Evolutionary conservation across 2,888 invertebrate species (phyloP), one percentile per base, ranked within the genome.

Genomic region (Acronicta alni): DNA sequence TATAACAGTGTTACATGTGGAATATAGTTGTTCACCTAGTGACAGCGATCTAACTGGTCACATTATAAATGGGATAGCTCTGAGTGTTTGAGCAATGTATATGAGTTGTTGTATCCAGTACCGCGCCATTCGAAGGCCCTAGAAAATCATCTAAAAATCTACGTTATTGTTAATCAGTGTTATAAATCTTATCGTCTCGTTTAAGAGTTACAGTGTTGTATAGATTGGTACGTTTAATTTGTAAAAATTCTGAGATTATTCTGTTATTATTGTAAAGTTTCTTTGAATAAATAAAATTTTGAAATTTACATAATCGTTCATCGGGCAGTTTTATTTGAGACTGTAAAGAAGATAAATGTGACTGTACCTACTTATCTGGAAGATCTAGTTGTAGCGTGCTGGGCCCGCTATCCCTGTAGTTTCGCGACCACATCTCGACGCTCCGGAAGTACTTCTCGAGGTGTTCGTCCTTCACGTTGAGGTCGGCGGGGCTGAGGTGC

Each of bases 171-270:
- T 93, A 92, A 90, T 94, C 91, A 93, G 89, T 93, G 94, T 94
- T 93, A 89, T 87, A 89, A 92, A 92, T 90, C 92, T 92, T 91
- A 89, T 92, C 88, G 88, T 92, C 92, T 92, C 91, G 91, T 92
- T 92, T 93, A 93, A 92, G 91, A 90, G 92, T 92, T 91, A 91
- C 90, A 91, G 91, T 94, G 92, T 93, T 93, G 94, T 94, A 93
- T 93, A 93, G 93, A 93, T 91, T 84, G 87, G 86, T 93, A 92
- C 82, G 86, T 88, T 92, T 93, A 77, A 90, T 93, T 93, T 94
- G 89, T 91, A 91, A 77, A 68, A 92, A 89, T 89, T 92, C 91
- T 89, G 87, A 92, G 79, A 91, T 91, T 91, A 90, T 94, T 93
- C 86, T 93, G 92, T 93, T 93, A 89, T 89, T 86, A 91, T 88